Evolutionary conservation across 2,888 invertebrate species (phyloP).

Genomic region (Drosophila rellima): DNA sequence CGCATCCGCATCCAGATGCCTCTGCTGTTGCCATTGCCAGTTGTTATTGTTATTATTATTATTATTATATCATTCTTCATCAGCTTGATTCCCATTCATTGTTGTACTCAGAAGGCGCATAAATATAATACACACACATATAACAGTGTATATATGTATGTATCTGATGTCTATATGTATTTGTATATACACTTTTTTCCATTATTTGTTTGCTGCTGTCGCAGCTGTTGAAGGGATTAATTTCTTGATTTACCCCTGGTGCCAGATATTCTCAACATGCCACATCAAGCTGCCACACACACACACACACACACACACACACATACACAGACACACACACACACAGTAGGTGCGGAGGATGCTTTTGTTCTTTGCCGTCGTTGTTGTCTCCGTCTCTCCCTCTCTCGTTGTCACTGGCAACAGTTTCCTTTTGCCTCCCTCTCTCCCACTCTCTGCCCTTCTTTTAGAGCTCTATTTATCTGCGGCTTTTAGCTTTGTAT

Average conservation of each 20-base stretch:
- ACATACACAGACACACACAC: not conserved
- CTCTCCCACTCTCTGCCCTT: not conserved
- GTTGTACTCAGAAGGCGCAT: constrained; percentile 72
- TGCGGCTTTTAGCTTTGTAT: constrained; percentile 46
- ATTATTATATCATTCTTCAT: constrained; percentile 82
- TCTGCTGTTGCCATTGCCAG: constrained; percentile 27
- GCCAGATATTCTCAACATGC: constrained; percentile 22
- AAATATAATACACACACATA: constrained; percentile 5
- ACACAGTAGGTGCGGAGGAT: constrained; percentile 31
- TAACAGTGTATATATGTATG: not conserved
- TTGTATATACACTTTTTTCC: constrained; percentile 61
- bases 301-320: too few species aligned
- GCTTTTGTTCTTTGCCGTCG: constrained; percentile 59
- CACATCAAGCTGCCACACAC: constrained; percentile 11
- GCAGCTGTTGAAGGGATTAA: constrained; percentile 83
- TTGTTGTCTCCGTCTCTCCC: not conserved
- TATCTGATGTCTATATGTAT: not conserved
- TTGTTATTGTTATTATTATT: constrained; percentile 45
- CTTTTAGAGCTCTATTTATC: constrained; percentile 35
- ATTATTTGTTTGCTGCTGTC: constrained; percentile 77
- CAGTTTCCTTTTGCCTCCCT: not conserved
- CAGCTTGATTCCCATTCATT: constrained; percentile 81
- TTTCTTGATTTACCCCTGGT: constrained; percentile 82
- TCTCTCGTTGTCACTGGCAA: constrained; percentile 33
- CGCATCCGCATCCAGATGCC: constrained; percentile 59